Conservation (phyloP, 2,888 invertebrate species). For the Labia minor region DNA sequence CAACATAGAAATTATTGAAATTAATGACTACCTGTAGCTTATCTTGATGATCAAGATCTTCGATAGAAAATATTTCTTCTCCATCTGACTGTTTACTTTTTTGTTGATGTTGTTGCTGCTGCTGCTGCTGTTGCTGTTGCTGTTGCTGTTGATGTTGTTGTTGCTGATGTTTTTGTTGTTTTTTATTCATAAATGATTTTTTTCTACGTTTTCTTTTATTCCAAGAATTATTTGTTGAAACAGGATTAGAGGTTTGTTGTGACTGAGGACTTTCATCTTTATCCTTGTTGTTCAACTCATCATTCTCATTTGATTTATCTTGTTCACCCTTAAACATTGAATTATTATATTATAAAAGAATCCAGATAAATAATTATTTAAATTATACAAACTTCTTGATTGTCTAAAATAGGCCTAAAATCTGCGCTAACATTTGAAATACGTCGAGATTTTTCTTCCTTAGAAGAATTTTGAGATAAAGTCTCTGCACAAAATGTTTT, state of each 20-base stretch:
- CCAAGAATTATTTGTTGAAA: constrained; percentile 27
- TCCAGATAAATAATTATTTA: neutral
- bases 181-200: constrained; percentile 68
- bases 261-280: constrained; percentile 39
- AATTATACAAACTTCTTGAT: constrained; percentile 3
- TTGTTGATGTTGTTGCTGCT: neutral
- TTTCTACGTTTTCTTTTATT: constrained; percentile 65
- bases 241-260: constrained; percentile 29
- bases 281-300: neutral
- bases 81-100: constrained; percentile 22
- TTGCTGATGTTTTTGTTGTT: constrained; percentile 36
- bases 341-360: neutral
- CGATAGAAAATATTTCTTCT: constrained; percentile 27
- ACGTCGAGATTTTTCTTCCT: constrained; percentile 47
- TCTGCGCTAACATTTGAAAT: constrained; percentile 51
- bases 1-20: too few relatives aligned
- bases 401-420: constrained; percentile 45
- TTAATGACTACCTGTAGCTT: neutral
- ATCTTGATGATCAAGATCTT: constrained; percentile 24
- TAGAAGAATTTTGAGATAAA: constrained; percentile 40
- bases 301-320: neutral
- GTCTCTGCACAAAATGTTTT: constrained; percentile 47
- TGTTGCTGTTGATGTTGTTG: constrained; percentile 34
- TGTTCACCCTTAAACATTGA: neutral
- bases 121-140: constrained; percentile 32